Percentiles rank a stretch among this genome's conserved stretches.
These are phyloP conservation scores for Pseudochaenichthys georgianus DNA, from an alignment of 2,797 vertebrate species.

Conservation along the genomic window DNA sequence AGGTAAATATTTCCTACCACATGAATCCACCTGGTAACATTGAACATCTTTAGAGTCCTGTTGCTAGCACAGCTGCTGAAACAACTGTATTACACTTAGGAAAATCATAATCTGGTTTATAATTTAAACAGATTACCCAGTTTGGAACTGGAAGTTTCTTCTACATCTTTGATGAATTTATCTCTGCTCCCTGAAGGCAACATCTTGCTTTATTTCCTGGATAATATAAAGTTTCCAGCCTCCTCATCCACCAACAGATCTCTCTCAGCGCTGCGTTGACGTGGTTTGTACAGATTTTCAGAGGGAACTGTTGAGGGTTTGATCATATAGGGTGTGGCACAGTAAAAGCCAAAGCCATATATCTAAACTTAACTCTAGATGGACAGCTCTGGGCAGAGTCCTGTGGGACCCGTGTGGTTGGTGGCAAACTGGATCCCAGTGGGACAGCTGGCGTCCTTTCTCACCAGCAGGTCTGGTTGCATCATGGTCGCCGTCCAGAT, in stretches of 20 bases:
- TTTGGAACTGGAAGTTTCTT: slow-evolving; percentile 12
- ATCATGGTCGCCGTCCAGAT: slow-evolving; percentile 64
- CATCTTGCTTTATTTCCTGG: slow-evolving; percentile 5
- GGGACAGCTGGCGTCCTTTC: slow-evolving; percentile 64
- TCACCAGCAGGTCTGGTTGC: slow-evolving; percentile 54
- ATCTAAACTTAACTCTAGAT: slow-evolving; percentile 77
- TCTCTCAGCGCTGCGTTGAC: slow-evolving; percentile 3
- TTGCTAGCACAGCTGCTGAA: slow-evolving; percentile 33
- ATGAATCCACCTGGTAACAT: slow-evolving; percentile 36
- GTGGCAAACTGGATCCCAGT: slow-evolving; percentile 69
- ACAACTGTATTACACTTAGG: slow-evolving; percentile 29
- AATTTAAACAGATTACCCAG: background rate
- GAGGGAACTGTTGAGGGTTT: slow-evolving; percentile 53
- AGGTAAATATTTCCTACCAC: slow-evolving; percentile 50
- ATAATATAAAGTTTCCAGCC: slow-evolving; percentile 6
- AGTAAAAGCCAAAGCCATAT: slow-evolving; percentile 62
- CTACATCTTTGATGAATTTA: slow-evolving; percentile 7
- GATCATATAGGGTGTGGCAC: slow-evolving; percentile 74
- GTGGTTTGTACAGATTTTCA: slow-evolving; percentile 27
- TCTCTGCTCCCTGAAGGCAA: slow-evolving; percentile 17
- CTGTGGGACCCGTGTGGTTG: slow-evolving; percentile 75
- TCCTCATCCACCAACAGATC: slow-evolving; percentile 5
- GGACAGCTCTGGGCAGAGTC: slow-evolving; percentile 66
- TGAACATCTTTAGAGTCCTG: slow-evolving; percentile 13
- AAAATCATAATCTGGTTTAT: slow-evolving; percentile 26